Evolutionary conservation across 2,797 vertebrate species (phyloP).

Genomic region (Premnoplex brunnescens): DNA sequence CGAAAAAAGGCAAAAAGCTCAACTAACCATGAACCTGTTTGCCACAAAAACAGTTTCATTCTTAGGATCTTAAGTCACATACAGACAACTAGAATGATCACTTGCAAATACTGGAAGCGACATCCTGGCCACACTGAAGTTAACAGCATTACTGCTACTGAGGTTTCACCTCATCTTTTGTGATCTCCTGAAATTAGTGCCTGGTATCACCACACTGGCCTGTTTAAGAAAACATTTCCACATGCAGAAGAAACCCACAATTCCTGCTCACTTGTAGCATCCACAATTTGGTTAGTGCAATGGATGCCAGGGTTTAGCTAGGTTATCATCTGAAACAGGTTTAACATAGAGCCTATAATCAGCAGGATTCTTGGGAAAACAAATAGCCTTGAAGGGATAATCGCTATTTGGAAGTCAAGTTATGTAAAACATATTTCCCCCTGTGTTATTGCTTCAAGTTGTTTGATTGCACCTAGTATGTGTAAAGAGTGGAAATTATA

Average conservation of each 20-base stretch:
- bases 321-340: conserved; percentile 76
- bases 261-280: not conserved
- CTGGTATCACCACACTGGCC: not conserved
- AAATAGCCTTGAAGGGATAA: conserved; percentile 70
- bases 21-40: not conserved
- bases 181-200: not conserved
- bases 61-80: not conserved
- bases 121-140: not conserved
- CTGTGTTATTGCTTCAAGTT: conserved; percentile 63
- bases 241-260: not conserved
- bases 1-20: not conserved
- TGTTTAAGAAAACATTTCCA: not conserved
- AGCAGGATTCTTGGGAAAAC: conserved; percentile 69
- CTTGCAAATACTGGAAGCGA: not conserved
- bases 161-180: not conserved
- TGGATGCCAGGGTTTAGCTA: conserved; percentile 41
- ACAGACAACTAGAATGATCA: not conserved
- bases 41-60: not conserved
- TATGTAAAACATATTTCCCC: conserved; percentile 70
- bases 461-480: conserved; percentile 57
- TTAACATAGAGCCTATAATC: conserved; percentile 65
- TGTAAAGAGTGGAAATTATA: conserved; percentile 48
- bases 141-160: not conserved
- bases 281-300: conserved; percentile 34
- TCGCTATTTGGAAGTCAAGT: conserved; percentile 63